A percentile compares a stretch with the other conserved stretches of the same genome.
These are phyloP conservation scores for Apostichopus californicus DNA, from an alignment of 35 echinoderm and acorn worm species.

Conservation along the genomic window DNA sequence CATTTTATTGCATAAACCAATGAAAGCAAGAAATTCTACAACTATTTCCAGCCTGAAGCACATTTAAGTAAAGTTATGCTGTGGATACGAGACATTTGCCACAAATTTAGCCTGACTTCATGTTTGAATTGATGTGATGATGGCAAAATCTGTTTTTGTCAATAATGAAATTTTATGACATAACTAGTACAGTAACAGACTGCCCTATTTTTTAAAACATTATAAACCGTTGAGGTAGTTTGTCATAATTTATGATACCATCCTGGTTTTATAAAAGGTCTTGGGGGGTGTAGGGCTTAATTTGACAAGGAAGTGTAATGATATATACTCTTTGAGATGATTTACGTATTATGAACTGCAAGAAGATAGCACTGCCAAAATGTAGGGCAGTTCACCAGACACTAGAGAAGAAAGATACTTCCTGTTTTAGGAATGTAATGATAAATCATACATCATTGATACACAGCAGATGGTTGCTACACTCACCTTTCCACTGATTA, in stretches of 20 bases:
- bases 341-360: too few species aligned
- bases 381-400: not conserved
- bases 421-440: too few species aligned
- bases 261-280: not conserved
- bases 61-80: too few species aligned
- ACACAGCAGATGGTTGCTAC: too few species aligned
- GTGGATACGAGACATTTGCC: not conserved
- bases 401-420: too few species aligned
- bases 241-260: not conserved
- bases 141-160: not conserved
- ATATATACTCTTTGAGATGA: not conserved
- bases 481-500: too few species aligned
- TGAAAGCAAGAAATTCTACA: too few species aligned
- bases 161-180: conserved; percentile 1
- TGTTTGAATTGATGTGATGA: not conserved
- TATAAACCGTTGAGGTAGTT: not conserved
- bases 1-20: too few species aligned
- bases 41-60: too few species aligned
- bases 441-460: too few species aligned
- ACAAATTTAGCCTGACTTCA: not conserved
- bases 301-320: not conserved
- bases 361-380: not conserved
- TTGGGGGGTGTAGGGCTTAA: not conserved
- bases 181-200: not conserved
- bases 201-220: not conserved